These are phyloP conservation scores for Pocota personata DNA, from an alignment of 2,888 invertebrate species.

Conservation along the genomic window DNA sequence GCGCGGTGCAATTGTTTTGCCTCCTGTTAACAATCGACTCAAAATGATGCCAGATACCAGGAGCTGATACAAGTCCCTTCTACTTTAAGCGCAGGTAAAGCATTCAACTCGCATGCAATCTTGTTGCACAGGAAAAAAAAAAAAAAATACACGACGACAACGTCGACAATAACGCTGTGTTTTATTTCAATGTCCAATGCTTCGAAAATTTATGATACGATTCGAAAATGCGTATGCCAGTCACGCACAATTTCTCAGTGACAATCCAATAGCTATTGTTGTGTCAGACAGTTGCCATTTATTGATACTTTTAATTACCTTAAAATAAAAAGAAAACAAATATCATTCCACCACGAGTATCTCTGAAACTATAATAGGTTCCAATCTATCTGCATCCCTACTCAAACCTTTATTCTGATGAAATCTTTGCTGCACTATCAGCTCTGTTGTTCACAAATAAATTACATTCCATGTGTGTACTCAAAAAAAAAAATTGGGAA, in stretches of 20 bases:
- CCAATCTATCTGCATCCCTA: slow-evolving; percentile 5
- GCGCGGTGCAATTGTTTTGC: slow-evolving; percentile 53
- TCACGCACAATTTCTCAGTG: slow-evolving; percentile 59
- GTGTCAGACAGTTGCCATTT: slow-evolving; percentile 60
- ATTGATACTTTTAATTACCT: slow-evolving; percentile 52
- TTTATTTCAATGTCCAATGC: slow-evolving; percentile 24
- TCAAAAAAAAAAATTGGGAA: slow-evolving; percentile 31
- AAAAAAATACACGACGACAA: not conserved
- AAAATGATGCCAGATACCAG: slow-evolving; percentile 56
- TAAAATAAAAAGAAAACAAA: slow-evolving; percentile 14
- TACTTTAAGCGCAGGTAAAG: slow-evolving; percentile 36
- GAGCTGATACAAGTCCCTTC: slow-evolving; percentile 35
- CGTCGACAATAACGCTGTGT: slow-evolving; percentile 17
- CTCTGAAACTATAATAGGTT: not conserved
- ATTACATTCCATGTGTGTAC: slow-evolving; percentile 14
- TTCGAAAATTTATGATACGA: slow-evolving; percentile 62
- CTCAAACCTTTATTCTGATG: slow-evolving; percentile 8
- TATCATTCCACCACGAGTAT: slow-evolving; percentile 20
- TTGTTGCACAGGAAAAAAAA: slow-evolving; percentile 15
- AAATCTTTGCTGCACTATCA: slow-evolving; percentile 36
- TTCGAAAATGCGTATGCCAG: slow-evolving; percentile 60
- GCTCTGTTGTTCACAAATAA: slow-evolving; percentile 14
- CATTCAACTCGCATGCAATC: slow-evolving; percentile 6
- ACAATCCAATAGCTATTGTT: slow-evolving; percentile 61
- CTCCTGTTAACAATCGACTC: slow-evolving; percentile 54